A percentile compares a stretch with the other conserved stretches of the same genome.
Evolutionary conservation across 2,888 invertebrate species (phyloP).

Genomic region (Torymus aiolomorphi): DNA sequence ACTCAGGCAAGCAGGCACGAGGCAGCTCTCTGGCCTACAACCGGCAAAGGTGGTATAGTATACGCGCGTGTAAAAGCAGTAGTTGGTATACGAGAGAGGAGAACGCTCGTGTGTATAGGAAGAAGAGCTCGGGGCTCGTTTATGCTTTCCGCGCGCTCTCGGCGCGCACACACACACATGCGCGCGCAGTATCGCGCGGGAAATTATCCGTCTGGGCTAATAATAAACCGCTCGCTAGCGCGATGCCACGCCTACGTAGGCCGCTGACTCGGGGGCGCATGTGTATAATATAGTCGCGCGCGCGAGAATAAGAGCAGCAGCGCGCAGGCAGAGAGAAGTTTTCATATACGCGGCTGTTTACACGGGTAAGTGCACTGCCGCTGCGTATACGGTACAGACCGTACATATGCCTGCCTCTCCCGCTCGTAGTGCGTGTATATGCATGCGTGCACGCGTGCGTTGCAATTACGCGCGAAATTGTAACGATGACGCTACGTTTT

Average conservation of each 20-base stretch:
- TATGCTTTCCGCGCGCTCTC: no score
- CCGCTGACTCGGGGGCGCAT: conserved; percentile 34
- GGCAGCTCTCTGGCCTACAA: no score
- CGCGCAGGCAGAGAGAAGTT: neutral
- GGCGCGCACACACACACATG: neutral
- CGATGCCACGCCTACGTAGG: conserved; percentile 56
- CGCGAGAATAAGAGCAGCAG: neutral
- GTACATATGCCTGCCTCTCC: no score
- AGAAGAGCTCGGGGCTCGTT: no score
- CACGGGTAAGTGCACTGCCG: conserved; percentile 22
- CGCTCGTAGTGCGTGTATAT: no score
- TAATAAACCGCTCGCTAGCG: conserved; percentile 52
- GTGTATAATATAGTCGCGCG: neutral
- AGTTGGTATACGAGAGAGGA: no score
- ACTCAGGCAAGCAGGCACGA: no score
- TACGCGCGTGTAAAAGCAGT: no score
- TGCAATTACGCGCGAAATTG: conserved; percentile 24
- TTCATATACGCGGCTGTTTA: conserved; percentile 30
- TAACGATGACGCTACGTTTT: conserved; percentile 23
- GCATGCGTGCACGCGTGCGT: neutral
- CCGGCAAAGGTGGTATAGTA: no score
- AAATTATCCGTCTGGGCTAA: conserved; percentile 58
- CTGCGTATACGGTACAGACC: no score
- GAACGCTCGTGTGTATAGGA: no score
- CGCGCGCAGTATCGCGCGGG: conserved; percentile 12